Evolutionary conservation across 2,888 invertebrate genomes (phyloP).

Genomic region (Macroteleia sp.): DNA sequence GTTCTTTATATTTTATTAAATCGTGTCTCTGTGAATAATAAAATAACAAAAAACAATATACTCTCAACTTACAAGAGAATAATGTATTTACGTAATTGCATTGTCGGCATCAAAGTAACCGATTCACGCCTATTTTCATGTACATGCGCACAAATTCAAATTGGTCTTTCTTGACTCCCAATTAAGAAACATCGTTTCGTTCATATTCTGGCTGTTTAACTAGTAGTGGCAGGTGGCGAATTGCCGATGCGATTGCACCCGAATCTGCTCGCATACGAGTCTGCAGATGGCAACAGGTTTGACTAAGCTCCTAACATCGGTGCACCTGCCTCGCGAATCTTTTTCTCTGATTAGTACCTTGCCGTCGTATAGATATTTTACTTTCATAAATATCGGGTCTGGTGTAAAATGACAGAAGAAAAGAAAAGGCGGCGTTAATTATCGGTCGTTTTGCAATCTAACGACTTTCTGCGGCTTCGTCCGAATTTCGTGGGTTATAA

Average conservation of each 20-base stretch:
- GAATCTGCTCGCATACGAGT: conserved; percentile 21
- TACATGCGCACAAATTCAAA: conserved; percentile 25
- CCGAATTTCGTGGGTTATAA: not conserved
- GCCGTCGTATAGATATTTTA: conserved; percentile 18
- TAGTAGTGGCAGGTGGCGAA: conserved; percentile 57
- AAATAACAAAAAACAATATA: too few species aligned
- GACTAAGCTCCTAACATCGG: conserved; percentile 36
- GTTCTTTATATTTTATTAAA: too few species aligned
- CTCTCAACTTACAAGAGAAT: too few species aligned
- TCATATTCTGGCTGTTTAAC: conserved; percentile 36
- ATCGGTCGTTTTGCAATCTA: conserved; percentile 5
- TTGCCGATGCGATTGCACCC: conserved; percentile 48
- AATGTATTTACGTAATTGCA: conserved; percentile 15
- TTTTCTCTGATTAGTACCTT: conserved; percentile 43
- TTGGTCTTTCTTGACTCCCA: conserved; percentile 24
- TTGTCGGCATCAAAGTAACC: conserved; percentile 22
- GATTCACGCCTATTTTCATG: conserved; percentile 23
- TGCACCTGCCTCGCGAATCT: conserved; percentile 30
- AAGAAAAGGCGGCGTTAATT: not conserved
- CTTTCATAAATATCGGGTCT: conserved; percentile 26
- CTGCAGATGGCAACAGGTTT: conserved; percentile 55
- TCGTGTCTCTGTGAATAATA: too few species aligned
- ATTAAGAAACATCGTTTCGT: conserved; percentile 32
- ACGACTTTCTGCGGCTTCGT: too few species aligned
- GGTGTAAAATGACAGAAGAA: conserved; percentile 10